A percentile compares a stretch with the other conserved stretches of the same genome.
These are phyloP conservation scores for Scaptomyza tumidula DNA, from an alignment of 2,888 invertebrate species.

Conservation along the genomic window DNA sequence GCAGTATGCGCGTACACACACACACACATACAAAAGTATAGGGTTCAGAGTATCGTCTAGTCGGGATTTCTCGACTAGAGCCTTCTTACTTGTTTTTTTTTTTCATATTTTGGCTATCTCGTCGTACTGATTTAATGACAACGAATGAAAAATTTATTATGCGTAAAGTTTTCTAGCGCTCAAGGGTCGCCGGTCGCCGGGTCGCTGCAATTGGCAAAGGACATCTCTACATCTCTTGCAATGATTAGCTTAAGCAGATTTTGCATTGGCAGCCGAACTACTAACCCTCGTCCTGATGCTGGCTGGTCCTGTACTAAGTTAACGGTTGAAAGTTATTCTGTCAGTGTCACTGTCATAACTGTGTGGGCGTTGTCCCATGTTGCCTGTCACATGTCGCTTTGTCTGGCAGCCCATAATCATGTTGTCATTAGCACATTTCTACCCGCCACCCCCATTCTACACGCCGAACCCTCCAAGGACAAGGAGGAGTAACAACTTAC, in stretches of 20 bases:
- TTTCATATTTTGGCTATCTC: slow-evolving; percentile 19
- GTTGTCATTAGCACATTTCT: slow-evolving; percentile 71
- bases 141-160: slow-evolving; percentile 82
- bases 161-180: slow-evolving; percentile 73
- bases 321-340: slow-evolving; percentile 38
- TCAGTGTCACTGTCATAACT: slow-evolving; percentile 71
- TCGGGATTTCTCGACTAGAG: too few species aligned
- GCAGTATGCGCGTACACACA: too few species aligned
- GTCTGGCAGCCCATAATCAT: slow-evolving; percentile 67
- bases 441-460: slow-evolving; percentile 11
- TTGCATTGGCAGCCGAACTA: slow-evolving; percentile 29
- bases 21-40: too few species aligned
- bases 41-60: too few species aligned
- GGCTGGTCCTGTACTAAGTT: slow-evolving; percentile 12
- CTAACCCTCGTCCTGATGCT: slow-evolving; percentile 42
- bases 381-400: slow-evolving; percentile 40
- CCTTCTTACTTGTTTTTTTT: slow-evolving; percentile 2
- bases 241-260: slow-evolving; percentile 53
- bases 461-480: slow-evolving; percentile 27
- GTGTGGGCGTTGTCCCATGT: slow-evolving; percentile 65
- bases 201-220: slow-evolving; percentile 67
- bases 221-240: slow-evolving; percentile 34
- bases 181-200: slow-evolving; percentile 51
- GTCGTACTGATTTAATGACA: slow-evolving; percentile 81
- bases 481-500: slow-evolving; percentile 15